phyloP scores from a whole-genome alignment of 2,888 invertebrate genomes.

The Idaea biselata region DNA sequence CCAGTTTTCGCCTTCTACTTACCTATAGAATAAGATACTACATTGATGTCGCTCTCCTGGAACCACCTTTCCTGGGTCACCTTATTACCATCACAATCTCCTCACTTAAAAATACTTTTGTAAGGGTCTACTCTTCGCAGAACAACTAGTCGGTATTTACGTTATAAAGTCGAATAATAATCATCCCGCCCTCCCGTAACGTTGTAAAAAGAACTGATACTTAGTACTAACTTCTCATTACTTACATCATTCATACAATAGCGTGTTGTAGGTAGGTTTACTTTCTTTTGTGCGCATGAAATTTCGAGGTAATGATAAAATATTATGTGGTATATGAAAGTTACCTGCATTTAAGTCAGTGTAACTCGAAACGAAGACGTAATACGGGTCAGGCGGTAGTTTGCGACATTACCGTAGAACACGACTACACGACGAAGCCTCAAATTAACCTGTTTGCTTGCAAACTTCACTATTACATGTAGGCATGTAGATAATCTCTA shows the following conservation, averaged over 20 bases:
- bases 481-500: slow-evolving; percentile 18
- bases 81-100: too few relatives aligned
- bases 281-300: not conserved
- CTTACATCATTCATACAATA: not conserved
- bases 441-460: slow-evolving; percentile 35
- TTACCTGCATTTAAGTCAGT: not conserved
- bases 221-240: not conserved
- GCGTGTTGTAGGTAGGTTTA: not conserved
- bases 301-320: not conserved
- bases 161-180: too few relatives aligned
- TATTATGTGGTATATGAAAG: not conserved
- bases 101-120: too few relatives aligned
- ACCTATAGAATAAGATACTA: too few relatives aligned
- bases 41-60: too few relatives aligned
- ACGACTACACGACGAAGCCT: slow-evolving; percentile 39
- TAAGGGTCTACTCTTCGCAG: too few relatives aligned
- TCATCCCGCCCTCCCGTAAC: too few relatives aligned
- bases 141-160: too few relatives aligned
- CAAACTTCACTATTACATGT: slow-evolving; percentile 20
- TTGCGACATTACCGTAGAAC: slow-evolving; percentile 46
- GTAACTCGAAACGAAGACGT: slow-evolving; percentile 19
- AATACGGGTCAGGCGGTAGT: slow-evolving; percentile 42
- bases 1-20: too few relatives aligned
- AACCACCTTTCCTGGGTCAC: too few relatives aligned
- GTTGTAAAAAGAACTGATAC: not conserved